Percentiles rank a stretch among this genome's conserved stretches.
phyloP scores from a whole-genome alignment of 2,888 invertebrate species.

The Callyntrura guangdongensis region DNA sequence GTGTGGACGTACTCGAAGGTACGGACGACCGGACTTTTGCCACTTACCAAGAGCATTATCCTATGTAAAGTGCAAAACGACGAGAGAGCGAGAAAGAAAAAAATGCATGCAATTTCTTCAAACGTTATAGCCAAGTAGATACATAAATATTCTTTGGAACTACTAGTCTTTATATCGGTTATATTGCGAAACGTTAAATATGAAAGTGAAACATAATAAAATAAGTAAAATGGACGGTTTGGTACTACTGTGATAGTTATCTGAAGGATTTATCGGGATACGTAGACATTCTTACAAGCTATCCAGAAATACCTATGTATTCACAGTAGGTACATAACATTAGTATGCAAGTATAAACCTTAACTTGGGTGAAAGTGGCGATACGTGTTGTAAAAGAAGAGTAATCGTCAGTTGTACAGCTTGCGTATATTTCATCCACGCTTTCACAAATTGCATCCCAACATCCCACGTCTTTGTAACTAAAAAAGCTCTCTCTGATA shows the following conservation, averaged over 20 bases:
- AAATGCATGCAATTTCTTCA: neutral
- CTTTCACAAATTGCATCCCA: constrained; percentile 78
- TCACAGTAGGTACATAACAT: neutral
- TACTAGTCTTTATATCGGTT: neutral
- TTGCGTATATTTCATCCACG: constrained; percentile 73
- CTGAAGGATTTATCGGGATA: neutral
- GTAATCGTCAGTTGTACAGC: constrained; percentile 57
- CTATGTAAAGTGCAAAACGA: constrained; percentile 10
- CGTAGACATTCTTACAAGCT: no score
- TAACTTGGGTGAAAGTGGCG: neutral
- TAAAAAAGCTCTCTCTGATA: neutral
- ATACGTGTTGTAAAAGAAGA: constrained; percentile 33
- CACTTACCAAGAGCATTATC: constrained; percentile 58
- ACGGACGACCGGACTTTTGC: neutral
- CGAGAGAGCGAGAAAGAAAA: neutral
- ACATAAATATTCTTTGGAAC: neutral
- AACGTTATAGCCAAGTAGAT: neutral
- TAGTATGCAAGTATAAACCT: neutral
- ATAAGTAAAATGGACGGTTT: constrained; percentile 10
- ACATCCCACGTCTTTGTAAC: constrained; percentile 52
- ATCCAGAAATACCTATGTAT: neutral
- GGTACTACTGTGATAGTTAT: constrained; percentile 5
- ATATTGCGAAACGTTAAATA: constrained; percentile 29
- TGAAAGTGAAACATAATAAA: constrained; percentile 16
- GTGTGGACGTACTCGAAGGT: neutral